Evolutionary conservation across 2,888 invertebrate genomes (phyloP), one percentile per base, ranked within the genome.

Genomic region (Andricus quercusramuli): DNA sequence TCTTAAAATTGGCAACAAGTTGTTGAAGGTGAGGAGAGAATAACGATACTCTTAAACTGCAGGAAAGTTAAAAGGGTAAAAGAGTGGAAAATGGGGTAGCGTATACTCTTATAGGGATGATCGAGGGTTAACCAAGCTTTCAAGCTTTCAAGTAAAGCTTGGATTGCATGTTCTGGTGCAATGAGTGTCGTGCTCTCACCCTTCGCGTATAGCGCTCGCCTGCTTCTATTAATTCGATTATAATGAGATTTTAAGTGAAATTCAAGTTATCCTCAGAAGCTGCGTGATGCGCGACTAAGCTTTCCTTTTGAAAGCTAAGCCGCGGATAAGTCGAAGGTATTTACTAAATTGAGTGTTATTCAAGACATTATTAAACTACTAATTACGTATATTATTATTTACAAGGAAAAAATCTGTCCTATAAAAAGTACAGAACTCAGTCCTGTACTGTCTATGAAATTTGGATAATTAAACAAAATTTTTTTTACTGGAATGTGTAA

Each of bases 161-260:
- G 79, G 86, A 79, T 91, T 83, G 91, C 91, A 88, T 91, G 90
- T 87, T 86, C 51, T 76, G 78, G 79, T 67, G 90, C 89, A 90
- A 90, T 91, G 86, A 90, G 86, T 83, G 85, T 82, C 84, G 79
- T 68, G 85, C 77, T 84, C 83, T 44, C 82, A 83, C 86, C 83
- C 86, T 85, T 78, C 25, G 15, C 84, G 9, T 8, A 77, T 79
- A 83, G 83, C 81, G 83, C 83, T 83, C 80, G 84, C 78, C 80
- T 83, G 88, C 85, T 84, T 86, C 90, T 90, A 90, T 91, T 91
- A 91, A 91, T 91, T 90, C 86, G 89, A 90, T 90, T 91, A 91
- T 91, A 91, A 91, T 90, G 90, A 90, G 89, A 89, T 89, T 90
- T 90, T 89, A 89, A 91, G 86, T 85, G 89, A 87, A 89, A 86